Evolutionary conservation across 1,140 invertebrate species (phyloP), one percentile per base, ranked within the genome.

Genomic region (Apis dorsata): DNA sequence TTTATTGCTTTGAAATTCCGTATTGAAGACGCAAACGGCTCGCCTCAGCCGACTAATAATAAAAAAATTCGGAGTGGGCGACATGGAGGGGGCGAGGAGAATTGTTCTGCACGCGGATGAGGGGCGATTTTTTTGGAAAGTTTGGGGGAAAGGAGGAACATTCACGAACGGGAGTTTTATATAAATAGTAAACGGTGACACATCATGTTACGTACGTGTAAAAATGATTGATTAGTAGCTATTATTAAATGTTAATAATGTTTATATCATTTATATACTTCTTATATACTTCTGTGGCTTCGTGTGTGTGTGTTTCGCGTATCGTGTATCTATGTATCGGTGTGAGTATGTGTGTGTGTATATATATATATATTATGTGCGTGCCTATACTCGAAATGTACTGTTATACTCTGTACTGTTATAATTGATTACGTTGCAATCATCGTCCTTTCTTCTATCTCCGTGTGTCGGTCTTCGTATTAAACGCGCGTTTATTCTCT

Each of bases 1-100:
- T 44, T 93, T 93, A 94, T 94, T 93, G 93, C 92, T 93, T 94
- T 93, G 89, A 93, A 93, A 93, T 93, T 94, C 91, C 92, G 88
- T 93, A 92, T 91, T 90, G 91, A 93, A 93, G 92, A 93, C 91
- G 89, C 87, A 79, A 79, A 60, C 80, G 76, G 86, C 75, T 84
- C 78, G 79, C 75, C 82, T 86, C 79, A 79, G 86, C 89, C 88
- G 89, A 90, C 85, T 13, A 89, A 90, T 49, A 51, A 92, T 87
- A 90, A 44, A 44, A 44, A 44, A 44, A 60, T 87, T 85, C 79
- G 68, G 65, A 86, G 86, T 78, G 85, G 79, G 83, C 34, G 57
- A 87, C 55, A 51, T 15, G 21, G n/a, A 57, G 24, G 28, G 68
- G 11, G 0, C 2, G 15, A 24, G 15, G 69, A 28, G 11, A 44